Evolutionary conservation across 1,140 invertebrate species (phyloP).

Genomic region (Armadillidium nasatum): DNA sequence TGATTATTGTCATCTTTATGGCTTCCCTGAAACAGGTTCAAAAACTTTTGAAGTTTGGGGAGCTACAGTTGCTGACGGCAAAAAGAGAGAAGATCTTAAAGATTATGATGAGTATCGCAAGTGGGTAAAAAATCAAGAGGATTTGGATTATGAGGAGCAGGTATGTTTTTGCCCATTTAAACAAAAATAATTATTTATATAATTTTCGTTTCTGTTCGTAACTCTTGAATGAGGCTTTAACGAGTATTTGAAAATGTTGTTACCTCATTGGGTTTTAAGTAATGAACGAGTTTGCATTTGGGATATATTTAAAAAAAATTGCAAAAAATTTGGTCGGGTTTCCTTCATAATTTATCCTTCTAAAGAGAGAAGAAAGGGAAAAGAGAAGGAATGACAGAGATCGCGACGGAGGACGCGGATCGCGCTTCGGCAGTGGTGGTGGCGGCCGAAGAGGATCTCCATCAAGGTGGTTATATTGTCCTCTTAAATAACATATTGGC

Average conservation of each 20-base stretch:
- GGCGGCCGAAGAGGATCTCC: not conserved
- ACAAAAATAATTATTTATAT: no score
- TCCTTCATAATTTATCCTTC: not conserved
- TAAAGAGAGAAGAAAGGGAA: no score
- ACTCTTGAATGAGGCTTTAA: no score
- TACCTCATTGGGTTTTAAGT: no score
- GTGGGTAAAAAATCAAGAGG: constrained; percentile 22
- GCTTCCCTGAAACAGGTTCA: constrained; percentile 4
- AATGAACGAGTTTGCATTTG: no score
- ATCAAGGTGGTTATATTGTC: no score
- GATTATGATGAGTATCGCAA: constrained; percentile 35
- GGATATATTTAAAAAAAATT: no score
- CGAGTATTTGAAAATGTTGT: no score
- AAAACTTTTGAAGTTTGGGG: constrained; percentile 32
- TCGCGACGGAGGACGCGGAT: not conserved
- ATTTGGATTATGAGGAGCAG: not conserved
- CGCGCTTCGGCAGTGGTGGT: not conserved
- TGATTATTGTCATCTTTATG: not conserved
- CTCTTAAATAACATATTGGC: no score
- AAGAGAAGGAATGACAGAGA: not conserved
- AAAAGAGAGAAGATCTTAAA: constrained; percentile 28
- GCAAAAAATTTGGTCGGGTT: not conserved
- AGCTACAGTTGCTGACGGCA: constrained; percentile 24
- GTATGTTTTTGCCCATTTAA: not conserved
- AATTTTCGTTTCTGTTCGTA: no score